Evolutionary conservation across 2,113 vertebrate genomes (phyloP).

Genomic region (Martes martes): DNA sequence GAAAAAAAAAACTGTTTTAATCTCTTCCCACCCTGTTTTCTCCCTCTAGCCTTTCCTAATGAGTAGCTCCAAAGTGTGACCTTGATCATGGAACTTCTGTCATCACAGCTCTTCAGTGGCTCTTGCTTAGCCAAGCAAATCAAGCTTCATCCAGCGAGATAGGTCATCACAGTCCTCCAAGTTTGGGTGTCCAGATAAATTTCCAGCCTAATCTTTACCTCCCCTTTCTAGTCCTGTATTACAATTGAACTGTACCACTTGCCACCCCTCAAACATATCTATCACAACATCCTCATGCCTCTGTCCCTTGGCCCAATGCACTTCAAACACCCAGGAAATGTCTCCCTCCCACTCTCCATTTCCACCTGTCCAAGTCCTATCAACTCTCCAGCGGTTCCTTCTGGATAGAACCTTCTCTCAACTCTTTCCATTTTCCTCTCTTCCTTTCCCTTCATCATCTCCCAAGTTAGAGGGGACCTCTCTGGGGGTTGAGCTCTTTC

Average conservation of each 20-base stretch:
- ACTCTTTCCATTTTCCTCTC: neutral
- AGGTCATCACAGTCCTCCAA: neutral
- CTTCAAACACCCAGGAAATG: neutral
- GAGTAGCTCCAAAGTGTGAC: neutral
- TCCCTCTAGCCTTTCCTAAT: neutral
- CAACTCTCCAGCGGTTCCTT: neutral
- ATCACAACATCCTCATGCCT: neutral
- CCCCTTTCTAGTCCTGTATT: neutral
- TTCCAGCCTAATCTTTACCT: neutral
- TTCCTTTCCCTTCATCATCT: neutral
- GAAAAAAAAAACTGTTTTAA: neutral
- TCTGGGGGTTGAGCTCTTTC: neutral
- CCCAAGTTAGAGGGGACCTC: neutral
- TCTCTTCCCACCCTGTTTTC: neutral
- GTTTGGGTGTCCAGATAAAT: neutral
- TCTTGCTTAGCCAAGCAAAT: neutral
- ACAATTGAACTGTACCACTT: neutral
- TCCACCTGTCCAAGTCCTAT: neutral
- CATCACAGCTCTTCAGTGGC: neutral
- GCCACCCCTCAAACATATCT: neutral
- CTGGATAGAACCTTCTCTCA: neutral
- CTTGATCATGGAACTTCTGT: neutral
- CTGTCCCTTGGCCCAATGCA: neutral
- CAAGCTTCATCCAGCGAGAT: neutral
- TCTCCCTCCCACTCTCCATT: neutral